Conservation (phyloP, 1,140 invertebrate genomes). For the Diorhabda sublineata region DNA sequence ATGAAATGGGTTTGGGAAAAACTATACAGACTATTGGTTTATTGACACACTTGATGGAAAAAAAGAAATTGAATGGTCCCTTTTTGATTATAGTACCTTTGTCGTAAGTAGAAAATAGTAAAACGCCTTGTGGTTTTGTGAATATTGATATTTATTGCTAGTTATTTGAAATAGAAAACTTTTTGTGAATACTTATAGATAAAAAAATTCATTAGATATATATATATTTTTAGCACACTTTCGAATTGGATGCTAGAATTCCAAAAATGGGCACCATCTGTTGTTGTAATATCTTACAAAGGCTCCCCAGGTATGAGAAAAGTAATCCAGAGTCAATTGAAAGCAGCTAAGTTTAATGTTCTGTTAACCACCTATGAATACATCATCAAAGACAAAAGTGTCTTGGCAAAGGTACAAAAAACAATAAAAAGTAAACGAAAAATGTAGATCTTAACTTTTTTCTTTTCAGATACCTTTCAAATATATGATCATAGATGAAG, state of each 20-base stretch:
- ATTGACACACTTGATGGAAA: conserved; percentile 94
- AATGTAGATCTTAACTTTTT: neutral
- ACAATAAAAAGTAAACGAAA: too few species aligned
- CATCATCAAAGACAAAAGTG: conserved; percentile 84
- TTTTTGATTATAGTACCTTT: conserved; percentile 99
- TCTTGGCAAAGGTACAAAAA: conserved; percentile 23
- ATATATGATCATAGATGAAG: conserved; percentile 98
- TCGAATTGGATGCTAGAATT: conserved; percentile 99
- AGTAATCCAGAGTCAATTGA: conserved; percentile 82
- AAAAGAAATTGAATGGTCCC: conserved; percentile 88
- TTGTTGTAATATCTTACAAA: conserved; percentile 99
- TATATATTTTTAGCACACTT: conserved; percentile 64
- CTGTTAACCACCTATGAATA: conserved; percentile 98
- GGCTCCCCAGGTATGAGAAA: conserved; percentile 85
- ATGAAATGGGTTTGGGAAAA: conserved; percentile 93
- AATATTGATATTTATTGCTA: too few species aligned
- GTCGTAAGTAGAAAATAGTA: conserved; percentile 50
- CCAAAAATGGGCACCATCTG: conserved; percentile 99
- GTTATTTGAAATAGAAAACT: too few species aligned
- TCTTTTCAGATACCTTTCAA: conserved; percentile 65
- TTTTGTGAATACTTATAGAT: too few species aligned
- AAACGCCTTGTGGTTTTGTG: too few species aligned
- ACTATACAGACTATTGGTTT: conserved; percentile 99
- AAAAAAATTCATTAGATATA: too few species aligned
- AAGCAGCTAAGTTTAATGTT: conserved; percentile 93